These are phyloP conservation scores for Macrocentrus cingulum DNA, from an alignment of 1,140 invertebrate genomes.

Conservation along the genomic window DNA sequence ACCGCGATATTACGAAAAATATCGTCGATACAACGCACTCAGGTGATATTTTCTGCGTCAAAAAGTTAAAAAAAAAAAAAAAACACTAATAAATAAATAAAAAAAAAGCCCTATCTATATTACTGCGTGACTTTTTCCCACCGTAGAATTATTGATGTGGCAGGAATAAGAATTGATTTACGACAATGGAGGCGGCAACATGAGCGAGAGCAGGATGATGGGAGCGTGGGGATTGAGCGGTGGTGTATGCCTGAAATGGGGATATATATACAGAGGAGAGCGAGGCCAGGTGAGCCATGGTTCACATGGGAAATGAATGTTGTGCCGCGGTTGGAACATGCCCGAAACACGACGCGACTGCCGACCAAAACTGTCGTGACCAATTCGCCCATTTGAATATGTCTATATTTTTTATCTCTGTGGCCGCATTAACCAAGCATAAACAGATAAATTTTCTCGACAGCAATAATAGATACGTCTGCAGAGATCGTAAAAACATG, in stretches of 20 bases:
- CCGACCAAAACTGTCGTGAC: conserved; percentile 21
- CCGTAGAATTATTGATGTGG: background rate
- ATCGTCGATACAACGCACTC: no score
- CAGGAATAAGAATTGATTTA: background rate
- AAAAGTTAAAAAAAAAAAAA: no score
- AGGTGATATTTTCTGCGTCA: no score
- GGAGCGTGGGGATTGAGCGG: no score
- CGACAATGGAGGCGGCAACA: background rate
- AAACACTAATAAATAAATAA: background rate
- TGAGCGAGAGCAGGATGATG: background rate
- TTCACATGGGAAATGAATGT: conserved; percentile 59
- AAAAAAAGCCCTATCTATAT: background rate
- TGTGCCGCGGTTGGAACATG: conserved; percentile 53
- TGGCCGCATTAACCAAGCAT: background rate
- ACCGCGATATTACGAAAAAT: no score
- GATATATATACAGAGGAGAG: background rate
- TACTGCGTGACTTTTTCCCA: background rate
- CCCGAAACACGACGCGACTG: conserved; percentile 14
- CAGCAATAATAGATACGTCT: background rate
- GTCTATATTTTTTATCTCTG: background rate
- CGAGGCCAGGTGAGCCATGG: conserved; percentile 50
- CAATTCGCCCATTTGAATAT: background rate
- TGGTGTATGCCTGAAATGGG: no score
- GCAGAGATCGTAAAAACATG: background rate
- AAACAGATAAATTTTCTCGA: no score